Base-by-base conservation (phyloP, 2,888 invertebrate species). In the Tipula confusa region DNA sequence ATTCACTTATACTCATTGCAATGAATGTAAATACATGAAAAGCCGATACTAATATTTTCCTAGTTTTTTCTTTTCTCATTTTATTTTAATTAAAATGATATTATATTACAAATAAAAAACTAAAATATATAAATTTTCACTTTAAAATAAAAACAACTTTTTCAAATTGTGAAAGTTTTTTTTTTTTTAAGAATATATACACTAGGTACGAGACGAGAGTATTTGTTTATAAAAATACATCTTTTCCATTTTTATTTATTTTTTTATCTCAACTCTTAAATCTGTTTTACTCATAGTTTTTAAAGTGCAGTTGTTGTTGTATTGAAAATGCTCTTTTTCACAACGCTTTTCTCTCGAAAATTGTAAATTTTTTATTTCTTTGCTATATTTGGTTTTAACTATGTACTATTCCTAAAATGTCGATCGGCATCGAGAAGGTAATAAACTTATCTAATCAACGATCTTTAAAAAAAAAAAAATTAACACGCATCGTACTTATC, bases 111-210 rank as follows among this genome's bases (percentile, higher is more conserved):
- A 64, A n/a, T n/a, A n/a, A n/a, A n/a, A 64, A 64, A 24, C 64
- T 64, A 24, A 64, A 64, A 64, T 24, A 64, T 24, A 64, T 24
- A 64, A 64, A 64, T 64, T 64, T 64, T 64, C 64, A 64, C 64
- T 64, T 64, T 64, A 64, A 64, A 64, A 64, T 64, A 64, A 64
- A 64, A 64, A 64, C 64, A 64, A 64, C 64, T 64, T 64, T 64
- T 64, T 64, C 64, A 64, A 64, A 64, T 64, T 64, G 64, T 64
- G 64, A 64, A 64, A 64, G 64, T 64, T 64, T 64, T n/a, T n/a
- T n/a, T n/a, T n/a, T n/a, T n/a, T 64, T 64, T 11, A 64, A 64
- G 24, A 64, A 64, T 64, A 64, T 24, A 24, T 9, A 64, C 24
- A 24, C 64, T 64, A 36, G 64, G 24, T 64, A 7, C 7, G n/a